Evolutionary conservation across 2,888 invertebrate species (phyloP), one percentile per base, ranked within the genome.

Genomic region (Hirtodrosophila alboralis): DNA sequence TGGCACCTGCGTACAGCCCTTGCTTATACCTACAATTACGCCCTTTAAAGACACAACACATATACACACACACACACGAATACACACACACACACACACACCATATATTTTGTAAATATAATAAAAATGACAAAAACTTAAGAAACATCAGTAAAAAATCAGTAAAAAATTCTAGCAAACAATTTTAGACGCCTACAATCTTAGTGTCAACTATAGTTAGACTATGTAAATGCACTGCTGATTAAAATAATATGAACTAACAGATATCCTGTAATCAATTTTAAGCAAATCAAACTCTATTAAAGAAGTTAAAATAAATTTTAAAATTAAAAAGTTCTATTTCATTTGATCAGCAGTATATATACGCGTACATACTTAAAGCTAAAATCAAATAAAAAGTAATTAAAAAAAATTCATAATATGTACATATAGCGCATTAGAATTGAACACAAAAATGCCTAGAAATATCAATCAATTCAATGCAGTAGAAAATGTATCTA

Each of bases 101-200:
- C n/a, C 31, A 56, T n/a, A 18, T 27, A 61, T 66, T 66, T 53
- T 79, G 79, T 84, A 79, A 60, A 79, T 79, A 77, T 53, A 56
- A 26, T 37, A 28, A 37, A 58, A 62, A 43, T 37, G 30, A 13
- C 51, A 43, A 60, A 23, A 57, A 52, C 45, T 57, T 53, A 58
- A 54, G 48, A 52, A 75, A 60, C 58, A 73, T 75, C 72, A 71
- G 66, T 64, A 72, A 68, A 75, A 78, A 77, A 72, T 75, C 71
- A 52, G 76, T 75, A 80, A 77, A 83, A n/a, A 75, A 65, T 51
- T 49, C 58, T 75, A 71, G 67, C 52, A 52, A 53, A 59, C 30
- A 59, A 68, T 38, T 54, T 58, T 73, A 73, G 73, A 73, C 47
- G 69, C 57, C 45, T 56, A 37, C 23, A 63, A 71, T 54, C 26